Conservation (phyloP, 2,797 vertebrate genomes). For the Carcharodon carcharias region DNA sequence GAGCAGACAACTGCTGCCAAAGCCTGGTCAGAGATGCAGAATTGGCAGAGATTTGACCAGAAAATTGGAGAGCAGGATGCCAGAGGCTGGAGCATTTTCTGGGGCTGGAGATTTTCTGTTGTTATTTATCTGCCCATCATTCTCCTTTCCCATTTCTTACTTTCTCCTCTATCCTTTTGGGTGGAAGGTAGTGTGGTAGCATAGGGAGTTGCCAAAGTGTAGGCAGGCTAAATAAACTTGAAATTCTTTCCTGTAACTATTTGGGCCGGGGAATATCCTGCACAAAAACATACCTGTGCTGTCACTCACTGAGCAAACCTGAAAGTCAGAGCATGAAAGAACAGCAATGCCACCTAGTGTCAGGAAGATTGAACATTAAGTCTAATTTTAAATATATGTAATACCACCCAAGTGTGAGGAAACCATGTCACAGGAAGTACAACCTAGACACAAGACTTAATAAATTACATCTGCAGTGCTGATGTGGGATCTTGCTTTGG, state of each 20-base stretch:
- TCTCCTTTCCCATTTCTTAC: neutral
- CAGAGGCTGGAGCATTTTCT: neutral
- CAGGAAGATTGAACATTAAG: neutral
- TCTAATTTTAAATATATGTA: neutral
- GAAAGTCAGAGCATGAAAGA: neutral
- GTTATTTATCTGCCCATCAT: no score
- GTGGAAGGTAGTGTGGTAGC: neutral
- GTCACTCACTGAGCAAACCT: neutral
- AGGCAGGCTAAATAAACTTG: neutral
- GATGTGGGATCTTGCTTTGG: neutral
- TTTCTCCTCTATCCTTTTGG: neutral
- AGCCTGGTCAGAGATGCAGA: neutral
- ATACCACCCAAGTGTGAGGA: neutral
- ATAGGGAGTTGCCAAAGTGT: neutral
- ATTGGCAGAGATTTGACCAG: neutral
- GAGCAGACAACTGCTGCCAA: neutral
- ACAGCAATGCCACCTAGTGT: neutral
- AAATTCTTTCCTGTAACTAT: neutral
- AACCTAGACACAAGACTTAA: neutral
- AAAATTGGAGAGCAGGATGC: neutral
- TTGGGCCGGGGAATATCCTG: neutral
- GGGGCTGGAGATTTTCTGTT: neutral
- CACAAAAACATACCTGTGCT: neutral
- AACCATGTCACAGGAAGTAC: neutral
- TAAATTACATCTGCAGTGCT: neutral